These are phyloP conservation scores for Sinotaia quadrata DNA, from an alignment of 2,888 invertebrate genomes.

Conservation along the genomic window DNA sequence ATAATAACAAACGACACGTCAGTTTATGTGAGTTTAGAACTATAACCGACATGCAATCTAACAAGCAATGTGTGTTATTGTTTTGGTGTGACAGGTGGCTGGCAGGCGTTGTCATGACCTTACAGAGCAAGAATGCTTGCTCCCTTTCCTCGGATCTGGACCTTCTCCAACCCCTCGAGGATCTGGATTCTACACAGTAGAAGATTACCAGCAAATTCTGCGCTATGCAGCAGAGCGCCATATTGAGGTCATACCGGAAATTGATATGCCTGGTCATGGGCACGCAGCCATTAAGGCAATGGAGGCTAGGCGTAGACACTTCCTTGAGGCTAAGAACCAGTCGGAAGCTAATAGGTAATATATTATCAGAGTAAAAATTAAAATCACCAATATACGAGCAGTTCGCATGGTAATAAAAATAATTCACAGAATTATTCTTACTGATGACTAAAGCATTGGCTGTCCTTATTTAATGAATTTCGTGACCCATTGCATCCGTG, in stretches of 20 bases:
- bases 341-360: constrained; percentile 36
- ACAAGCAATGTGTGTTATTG: neutral
- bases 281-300: constrained; percentile 65
- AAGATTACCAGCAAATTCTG: constrained; percentile 60
- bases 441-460: no score
- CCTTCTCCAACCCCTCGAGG: constrained; percentile 49
- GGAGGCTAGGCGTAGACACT: constrained; percentile 47
- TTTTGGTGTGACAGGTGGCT: constrained; percentile 54
- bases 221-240: constrained; percentile 55
- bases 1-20: no score
- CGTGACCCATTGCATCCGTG: no score
- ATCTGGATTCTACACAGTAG: constrained; percentile 56
- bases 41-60: neutral
- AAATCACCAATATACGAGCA: no score
- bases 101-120: constrained; percentile 60
- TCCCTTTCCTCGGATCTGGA: constrained; percentile 64
- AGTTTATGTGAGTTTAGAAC: neutral
- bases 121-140: constrained; percentile 51
- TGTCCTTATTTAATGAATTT: no score
- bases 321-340: constrained; percentile 28
- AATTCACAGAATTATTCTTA: no score
- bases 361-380: no score
- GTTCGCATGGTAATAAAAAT: no score
- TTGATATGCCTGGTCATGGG: constrained; percentile 68
- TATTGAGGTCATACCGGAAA: constrained; percentile 66